phyloP scores from a whole-genome alignment of 2,888 invertebrate species.

The Rhagophthalmus giganteus region DNA sequence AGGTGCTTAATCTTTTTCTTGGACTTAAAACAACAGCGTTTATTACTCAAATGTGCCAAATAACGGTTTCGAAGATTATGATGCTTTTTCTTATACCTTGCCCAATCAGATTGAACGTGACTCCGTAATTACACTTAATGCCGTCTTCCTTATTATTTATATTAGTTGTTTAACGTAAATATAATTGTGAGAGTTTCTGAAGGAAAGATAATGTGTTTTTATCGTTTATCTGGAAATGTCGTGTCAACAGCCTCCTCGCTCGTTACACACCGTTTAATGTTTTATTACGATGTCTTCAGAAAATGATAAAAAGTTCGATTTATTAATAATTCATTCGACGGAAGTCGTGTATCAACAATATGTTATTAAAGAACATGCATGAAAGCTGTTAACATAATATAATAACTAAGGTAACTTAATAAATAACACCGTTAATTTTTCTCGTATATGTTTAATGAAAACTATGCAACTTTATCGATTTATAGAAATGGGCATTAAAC shows the following conservation, averaged over 20 bases:
- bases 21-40: constrained; percentile 15
- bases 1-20: constrained; percentile 16
- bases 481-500: too few species aligned
- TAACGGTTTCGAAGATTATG: constrained; percentile 22
- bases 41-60: constrained; percentile 25
- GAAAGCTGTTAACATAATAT: constrained; percentile 4
- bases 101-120: constrained; percentile 28
- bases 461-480: too few species aligned
- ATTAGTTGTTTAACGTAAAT: constrained; percentile 29
- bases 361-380: constrained; percentile 9
- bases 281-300: too few species aligned
- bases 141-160: constrained; percentile 25
- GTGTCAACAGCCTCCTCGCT: background rate
- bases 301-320: background rate
- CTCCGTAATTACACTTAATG: constrained; percentile 25
- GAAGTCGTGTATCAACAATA: constrained; percentile 11
- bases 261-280: background rate
- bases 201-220: background rate
- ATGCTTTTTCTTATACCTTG: constrained; percentile 14
- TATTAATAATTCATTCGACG: background rate
- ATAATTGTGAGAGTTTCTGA: constrained; percentile 29
- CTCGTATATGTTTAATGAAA: too few species aligned
- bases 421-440: too few species aligned
- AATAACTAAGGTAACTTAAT: constrained; percentile 16
- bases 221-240: constrained; percentile 1